Evolutionary conservation across 2,888 invertebrate species (phyloP).

Genomic region (Ochropleura leucogaster): DNA sequence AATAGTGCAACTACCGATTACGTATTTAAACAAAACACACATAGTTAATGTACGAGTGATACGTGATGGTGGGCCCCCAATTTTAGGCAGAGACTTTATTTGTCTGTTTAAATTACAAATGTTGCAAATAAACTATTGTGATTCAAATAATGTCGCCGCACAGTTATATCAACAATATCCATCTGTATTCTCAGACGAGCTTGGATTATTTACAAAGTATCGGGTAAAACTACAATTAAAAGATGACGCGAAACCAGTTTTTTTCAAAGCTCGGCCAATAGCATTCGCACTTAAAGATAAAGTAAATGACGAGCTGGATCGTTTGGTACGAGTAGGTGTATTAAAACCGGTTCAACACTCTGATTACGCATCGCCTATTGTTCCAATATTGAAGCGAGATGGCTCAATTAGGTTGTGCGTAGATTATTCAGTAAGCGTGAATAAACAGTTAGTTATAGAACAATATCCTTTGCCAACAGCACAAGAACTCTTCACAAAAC

Average conservation of each 20-base stretch:
- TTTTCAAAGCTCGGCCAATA: conserved; percentile 2
- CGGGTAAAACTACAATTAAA: no score
- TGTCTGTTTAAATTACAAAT: no score
- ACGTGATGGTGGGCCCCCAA: no score
- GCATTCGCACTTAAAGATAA: background rate
- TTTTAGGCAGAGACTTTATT: no score
- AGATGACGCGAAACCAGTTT: conserved; percentile 4
- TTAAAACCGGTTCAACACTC: background rate
- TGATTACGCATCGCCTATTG: background rate
- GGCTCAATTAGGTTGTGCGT: conserved; percentile 6
- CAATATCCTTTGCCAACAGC: conserved; percentile 12
- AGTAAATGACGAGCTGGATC: conserved; percentile 4
- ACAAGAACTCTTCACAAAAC: conserved; percentile 2
- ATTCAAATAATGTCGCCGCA: no score
- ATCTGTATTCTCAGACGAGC: no score
- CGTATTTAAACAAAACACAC: no score
- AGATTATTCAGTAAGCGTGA: conserved; percentile 5
- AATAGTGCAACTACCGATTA: no score
- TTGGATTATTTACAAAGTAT: no score
- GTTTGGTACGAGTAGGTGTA: conserved; percentile 6
- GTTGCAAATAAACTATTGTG: background rate
- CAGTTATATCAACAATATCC: no score
- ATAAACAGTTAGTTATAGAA: conserved; percentile 12
- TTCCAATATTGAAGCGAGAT: background rate
- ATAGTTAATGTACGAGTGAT: no score